phyloP scores from a whole-genome alignment of 2,797 vertebrate species.

The Lates japonicus region DNA sequence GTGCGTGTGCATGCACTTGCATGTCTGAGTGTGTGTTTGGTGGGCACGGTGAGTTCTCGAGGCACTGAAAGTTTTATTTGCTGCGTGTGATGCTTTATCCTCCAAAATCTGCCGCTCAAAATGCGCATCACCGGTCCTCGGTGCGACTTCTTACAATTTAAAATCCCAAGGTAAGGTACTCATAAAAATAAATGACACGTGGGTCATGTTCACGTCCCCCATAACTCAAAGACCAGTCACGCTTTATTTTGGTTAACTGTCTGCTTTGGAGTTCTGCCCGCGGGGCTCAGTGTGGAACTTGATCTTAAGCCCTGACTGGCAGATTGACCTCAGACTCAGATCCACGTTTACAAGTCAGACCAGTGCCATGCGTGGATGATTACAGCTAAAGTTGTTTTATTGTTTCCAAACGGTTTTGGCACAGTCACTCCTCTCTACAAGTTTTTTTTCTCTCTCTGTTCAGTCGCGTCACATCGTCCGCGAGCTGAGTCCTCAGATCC shows the following conservation, averaged over 20 bases:
- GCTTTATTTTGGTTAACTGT: constrained; percentile 75
- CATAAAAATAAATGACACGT: constrained; percentile 63
- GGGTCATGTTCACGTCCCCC: constrained; percentile 59
- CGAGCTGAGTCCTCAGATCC: constrained; percentile 29
- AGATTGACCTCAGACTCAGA: constrained; percentile 76
- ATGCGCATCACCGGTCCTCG: background rate
- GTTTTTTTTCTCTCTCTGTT: background rate
- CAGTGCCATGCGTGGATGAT: constrained; percentile 53
- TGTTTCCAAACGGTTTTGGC: constrained; percentile 33
- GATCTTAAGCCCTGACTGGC: constrained; percentile 79
- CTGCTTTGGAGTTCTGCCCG: constrained; percentile 71
- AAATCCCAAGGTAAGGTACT: constrained; percentile 13
- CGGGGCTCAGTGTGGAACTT: constrained; percentile 76
- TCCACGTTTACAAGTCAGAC: constrained; percentile 73
- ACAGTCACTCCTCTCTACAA: background rate
- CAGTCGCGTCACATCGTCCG: constrained; percentile 15
- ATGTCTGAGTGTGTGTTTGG: background rate
- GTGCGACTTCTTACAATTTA: constrained; percentile 17
- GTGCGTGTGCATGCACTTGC: background rate
- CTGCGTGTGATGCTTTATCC: constrained; percentile 29
- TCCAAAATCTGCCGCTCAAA: background rate
- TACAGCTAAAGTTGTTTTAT: constrained; percentile 40
- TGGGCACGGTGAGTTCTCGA: constrained; percentile 13
- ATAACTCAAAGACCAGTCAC: constrained; percentile 68
- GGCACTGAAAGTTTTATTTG: constrained; percentile 52